Evolutionary conservation across 2,888 invertebrate genomes (phyloP), one percentile per base, ranked within the genome.

Genomic region (Agrochola circellaris): DNA sequence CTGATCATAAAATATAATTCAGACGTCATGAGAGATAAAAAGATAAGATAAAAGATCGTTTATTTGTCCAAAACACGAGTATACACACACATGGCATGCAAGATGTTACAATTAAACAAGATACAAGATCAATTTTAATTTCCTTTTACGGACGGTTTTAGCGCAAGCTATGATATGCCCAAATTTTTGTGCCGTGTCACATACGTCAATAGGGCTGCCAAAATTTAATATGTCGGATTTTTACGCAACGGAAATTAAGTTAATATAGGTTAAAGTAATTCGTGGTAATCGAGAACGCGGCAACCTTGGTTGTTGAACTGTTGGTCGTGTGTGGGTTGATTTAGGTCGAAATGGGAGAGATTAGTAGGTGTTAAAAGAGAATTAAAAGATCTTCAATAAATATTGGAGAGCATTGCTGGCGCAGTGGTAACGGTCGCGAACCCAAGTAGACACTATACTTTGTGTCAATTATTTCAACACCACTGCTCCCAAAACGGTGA

Each of bases 191-290:
- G 79, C 81, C 82, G 54, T 71, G 61, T 83, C 84, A 86, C 72
- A 66, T 42, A 4, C 67, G 11, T 86, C 85, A 74, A 79, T 86
- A 92, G 89, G 91, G 92, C 66, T 92, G 91, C 54, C 90, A 80
- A 87, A 88, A 83, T 87, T 89, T 87, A 86, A 90, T 89, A 83
- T 78, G 81, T 77, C 72, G 77, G 82, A 80, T 79, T 84, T 90
- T 82, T 92, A 91, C 93, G 93, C 93, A 93, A 85, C 93, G 94
- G 94, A 94, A 93, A 94, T 94, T 94, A 92, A 88, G 67, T 79
- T 73, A 76, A 83, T 87, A 81, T 83, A 75, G 83, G 85, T 69
- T 81, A 75, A 82, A 87, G 87, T 90, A 87, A 89, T 91, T 89
- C 78, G 75, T 38, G 74, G 81, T 87, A 89, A 88, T 86, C 75